phyloP scores from a whole-genome alignment of 2,888 invertebrate species.

The Meiosimyza decipiens region DNA sequence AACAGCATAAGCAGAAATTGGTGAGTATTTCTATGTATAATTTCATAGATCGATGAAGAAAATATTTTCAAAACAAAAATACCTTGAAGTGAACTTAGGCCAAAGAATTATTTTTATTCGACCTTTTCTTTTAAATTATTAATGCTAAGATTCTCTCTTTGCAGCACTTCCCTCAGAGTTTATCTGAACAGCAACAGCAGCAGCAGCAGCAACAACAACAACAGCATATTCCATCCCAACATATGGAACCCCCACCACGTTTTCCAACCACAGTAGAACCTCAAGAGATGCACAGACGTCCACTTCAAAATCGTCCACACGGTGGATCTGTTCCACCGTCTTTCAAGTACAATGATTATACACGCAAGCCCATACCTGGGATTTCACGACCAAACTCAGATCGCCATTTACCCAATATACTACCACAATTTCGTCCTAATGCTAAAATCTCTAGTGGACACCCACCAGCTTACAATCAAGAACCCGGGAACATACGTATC shows the following conservation, averaged over 20 bases:
- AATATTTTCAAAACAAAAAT: too few relatives aligned
- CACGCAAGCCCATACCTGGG: slow-evolving; percentile 57
- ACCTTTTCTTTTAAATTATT: too few relatives aligned
- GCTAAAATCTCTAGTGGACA: slow-evolving; percentile 70
- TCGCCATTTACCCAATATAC: slow-evolving; percentile 72
- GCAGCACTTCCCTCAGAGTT: slow-evolving; percentile 55
- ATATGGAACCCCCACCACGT: slow-evolving; percentile 62
- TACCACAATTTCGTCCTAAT: slow-evolving; percentile 79
- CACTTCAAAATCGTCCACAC: slow-evolving; percentile 44
- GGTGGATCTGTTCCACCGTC: slow-evolving; percentile 37
- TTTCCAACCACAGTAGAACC: slow-evolving; percentile 45
- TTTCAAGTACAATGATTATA: slow-evolving; percentile 57
- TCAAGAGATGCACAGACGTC: slow-evolving; percentile 41
- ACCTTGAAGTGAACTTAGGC: too few relatives aligned
- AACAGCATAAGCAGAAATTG: slow-evolving; percentile 60
- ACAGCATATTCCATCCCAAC: slow-evolving; percentile 64
- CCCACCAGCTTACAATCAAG: slow-evolving; percentile 56
- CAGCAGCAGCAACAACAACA: slow-evolving; percentile 44
- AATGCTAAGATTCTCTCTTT: slow-evolving; percentile 19
- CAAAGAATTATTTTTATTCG: too few relatives aligned
- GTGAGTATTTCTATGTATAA: slow-evolving; percentile 45
- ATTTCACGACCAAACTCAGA: slow-evolving; percentile 54
- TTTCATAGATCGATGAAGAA: too few relatives aligned
- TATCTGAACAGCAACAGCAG: neutral
- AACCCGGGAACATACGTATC: slow-evolving; percentile 63